A percentile compares a stretch with the other conserved stretches of the same genome.
Conservation (phyloP, 2,888 invertebrate species). For the Agrotis exclamationis region DNA sequence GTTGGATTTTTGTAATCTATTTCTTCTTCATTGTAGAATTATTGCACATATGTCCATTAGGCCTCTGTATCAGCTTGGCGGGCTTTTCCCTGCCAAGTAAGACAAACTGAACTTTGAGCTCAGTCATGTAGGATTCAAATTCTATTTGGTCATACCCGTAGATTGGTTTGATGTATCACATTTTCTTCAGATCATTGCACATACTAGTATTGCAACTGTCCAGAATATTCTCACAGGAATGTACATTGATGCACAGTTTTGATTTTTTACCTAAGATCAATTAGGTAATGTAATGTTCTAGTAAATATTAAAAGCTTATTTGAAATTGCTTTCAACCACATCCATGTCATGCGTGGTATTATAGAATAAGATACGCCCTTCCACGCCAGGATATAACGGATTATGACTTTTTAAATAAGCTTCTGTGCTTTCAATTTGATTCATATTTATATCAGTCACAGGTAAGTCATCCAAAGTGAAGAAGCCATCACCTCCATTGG, state of each 20-base stretch:
- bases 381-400: slow-evolving; percentile 92
- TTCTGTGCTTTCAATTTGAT: slow-evolving; percentile 81
- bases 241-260: neutral
- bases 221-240: neutral
- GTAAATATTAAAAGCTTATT: slow-evolving; percentile 13
- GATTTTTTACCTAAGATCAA: neutral
- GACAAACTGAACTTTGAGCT: neutral
- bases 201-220: neutral
- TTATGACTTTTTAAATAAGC: slow-evolving; percentile 91
- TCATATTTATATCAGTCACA: slow-evolving; percentile 68
- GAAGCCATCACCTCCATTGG: slow-evolving; percentile 95
- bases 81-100: neutral
- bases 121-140: neutral
- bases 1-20: neutral
- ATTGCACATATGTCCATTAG: neutral
- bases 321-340: slow-evolving; percentile 60
- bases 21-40: neutral
- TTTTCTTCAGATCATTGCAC: slow-evolving; percentile 9
- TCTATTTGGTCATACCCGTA: neutral
- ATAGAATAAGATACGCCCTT: slow-evolving; percentile 91
- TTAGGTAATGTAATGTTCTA: neutral
- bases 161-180: neutral
- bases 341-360: slow-evolving; percentile 57
- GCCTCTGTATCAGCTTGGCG: neutral
- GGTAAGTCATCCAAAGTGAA: slow-evolving; percentile 83